Base-by-base conservation (phyloP, 2,113 vertebrate species). In the Malurus alboscapulatus region DNA sequence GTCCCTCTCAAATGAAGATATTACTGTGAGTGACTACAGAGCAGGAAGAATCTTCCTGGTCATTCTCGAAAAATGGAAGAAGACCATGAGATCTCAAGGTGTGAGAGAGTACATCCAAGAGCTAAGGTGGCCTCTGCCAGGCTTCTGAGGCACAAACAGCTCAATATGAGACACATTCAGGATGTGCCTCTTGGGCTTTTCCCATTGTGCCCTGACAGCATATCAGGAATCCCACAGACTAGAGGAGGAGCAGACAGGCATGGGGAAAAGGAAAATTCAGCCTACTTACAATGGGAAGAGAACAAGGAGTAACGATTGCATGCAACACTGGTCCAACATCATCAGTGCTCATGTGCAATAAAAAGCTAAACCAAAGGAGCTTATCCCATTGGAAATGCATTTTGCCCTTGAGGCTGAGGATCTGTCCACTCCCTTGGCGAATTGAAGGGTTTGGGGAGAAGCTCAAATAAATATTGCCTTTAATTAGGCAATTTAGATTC, bases 101-200 rank as follows among this genome's bases (percentile, higher is more conserved):
- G n/a, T 24, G n/a, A 42, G 6, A 27, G 29, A 38, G 7, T 2
- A 4, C 2, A 6, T 17, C n/a, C 5, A 20, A 29, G 48, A 58
- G 38, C 16, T 29, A 24, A 36, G 8, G 55, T 17, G 10, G 27
- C 17, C 24, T 75, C 63, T 51, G 20, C 12, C 4, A 55, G 42
- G 13, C n/a, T 45, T 79, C 22, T 54, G 59, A 75, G 61, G 32
- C 19, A 19, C 3, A 0, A 55, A 54, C 17, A 53, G 8, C 38
- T 25, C 12, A 32, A 2, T 12, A 8, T 16, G 20, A 9, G 32
- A 51, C 26, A 47, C 18, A n/a, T 3, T 48, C 24, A 47, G 29
- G 30, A 40, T 4, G 3, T 1, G 4, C 9, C 9, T 48, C 9
- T 26, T 18, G 9, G 11, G 10, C 6, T 0, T 68, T 55, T 72